Conservation (phyloP, 2,113 vertebrate species). For the Aegypius monachus region DNA sequence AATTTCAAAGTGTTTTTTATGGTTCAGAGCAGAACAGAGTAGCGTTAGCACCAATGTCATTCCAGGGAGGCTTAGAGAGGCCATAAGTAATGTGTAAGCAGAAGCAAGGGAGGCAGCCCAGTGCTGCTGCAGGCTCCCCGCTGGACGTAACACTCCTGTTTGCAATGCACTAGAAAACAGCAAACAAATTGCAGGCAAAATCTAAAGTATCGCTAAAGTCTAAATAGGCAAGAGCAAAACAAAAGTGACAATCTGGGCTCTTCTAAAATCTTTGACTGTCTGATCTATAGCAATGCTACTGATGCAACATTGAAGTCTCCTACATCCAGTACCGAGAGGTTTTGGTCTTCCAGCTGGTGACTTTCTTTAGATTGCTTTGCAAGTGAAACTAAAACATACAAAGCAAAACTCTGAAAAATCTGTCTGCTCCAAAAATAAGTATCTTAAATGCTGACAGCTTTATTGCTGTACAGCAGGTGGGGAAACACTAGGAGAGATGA, state of each 20-base stretch:
- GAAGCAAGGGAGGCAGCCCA: not conserved
- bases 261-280: not conserved
- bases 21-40: not conserved
- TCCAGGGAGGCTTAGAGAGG: not conserved
- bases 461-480: not conserved
- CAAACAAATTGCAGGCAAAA: not conserved
- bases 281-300: not conserved
- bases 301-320: not conserved
- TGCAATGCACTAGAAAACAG: not conserved
- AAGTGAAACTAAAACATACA: not conserved
- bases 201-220: not conserved
- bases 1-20: not conserved
- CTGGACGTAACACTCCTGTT: not conserved
- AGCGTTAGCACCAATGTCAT: rapidly evolving
- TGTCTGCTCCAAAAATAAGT: not conserved
- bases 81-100: rapidly evolving
- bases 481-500: not conserved
- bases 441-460: not conserved
- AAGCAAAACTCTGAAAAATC: not conserved
- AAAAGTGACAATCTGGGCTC: not conserved
- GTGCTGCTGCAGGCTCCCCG: not conserved
- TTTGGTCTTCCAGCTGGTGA: not conserved
- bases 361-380: not conserved
- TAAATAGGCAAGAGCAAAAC: not conserved
- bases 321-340: not conserved